Conservation (phyloP, 2,797 vertebrate genomes). For the Sebastes diploproa region DNA sequence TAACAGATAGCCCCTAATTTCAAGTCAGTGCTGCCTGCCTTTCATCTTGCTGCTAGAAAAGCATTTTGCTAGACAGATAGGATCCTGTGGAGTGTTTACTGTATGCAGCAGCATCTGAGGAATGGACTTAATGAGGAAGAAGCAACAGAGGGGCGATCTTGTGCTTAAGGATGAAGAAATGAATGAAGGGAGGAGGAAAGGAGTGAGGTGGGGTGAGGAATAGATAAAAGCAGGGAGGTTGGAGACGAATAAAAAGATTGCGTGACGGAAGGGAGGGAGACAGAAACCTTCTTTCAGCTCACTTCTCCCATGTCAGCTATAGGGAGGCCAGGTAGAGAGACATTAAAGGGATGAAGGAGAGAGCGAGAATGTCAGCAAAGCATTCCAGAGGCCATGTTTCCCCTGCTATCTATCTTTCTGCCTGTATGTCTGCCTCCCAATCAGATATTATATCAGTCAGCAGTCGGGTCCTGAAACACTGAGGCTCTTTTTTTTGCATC, state of each 20-base stretch:
- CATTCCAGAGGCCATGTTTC: conserved; percentile 46
- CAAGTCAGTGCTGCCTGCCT: conserved; percentile 48
- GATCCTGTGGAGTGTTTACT: conserved; percentile 52
- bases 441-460: conserved; percentile 69
- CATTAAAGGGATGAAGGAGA: conserved; percentile 26
- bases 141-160: not conserved
- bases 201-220: not conserved
- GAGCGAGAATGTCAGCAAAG: conserved; percentile 22
- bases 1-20: conserved; percentile 73
- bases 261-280: conserved; percentile 6
- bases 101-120: conserved; percentile 21
- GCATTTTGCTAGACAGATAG: conserved; percentile 56
- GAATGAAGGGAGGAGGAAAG: not conserved
- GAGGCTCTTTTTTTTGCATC: conserved; percentile 39
- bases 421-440: conserved; percentile 41
- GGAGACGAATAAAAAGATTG: conserved; percentile 13
- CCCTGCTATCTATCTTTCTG: conserved; percentile 34
- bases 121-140: conserved; percentile 11
- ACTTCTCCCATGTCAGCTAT: conserved; percentile 31
- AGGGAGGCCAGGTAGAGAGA: conserved; percentile 15
- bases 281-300: conserved; percentile 31
- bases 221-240: not conserved
- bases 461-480: conserved; percentile 44
- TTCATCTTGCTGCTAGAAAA: conserved; percentile 65
- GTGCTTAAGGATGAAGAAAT: conserved; percentile 8